Evolutionary conservation across 2,888 invertebrate genomes (phyloP).

Genomic region (Minunthozetes semirufus): DNA sequence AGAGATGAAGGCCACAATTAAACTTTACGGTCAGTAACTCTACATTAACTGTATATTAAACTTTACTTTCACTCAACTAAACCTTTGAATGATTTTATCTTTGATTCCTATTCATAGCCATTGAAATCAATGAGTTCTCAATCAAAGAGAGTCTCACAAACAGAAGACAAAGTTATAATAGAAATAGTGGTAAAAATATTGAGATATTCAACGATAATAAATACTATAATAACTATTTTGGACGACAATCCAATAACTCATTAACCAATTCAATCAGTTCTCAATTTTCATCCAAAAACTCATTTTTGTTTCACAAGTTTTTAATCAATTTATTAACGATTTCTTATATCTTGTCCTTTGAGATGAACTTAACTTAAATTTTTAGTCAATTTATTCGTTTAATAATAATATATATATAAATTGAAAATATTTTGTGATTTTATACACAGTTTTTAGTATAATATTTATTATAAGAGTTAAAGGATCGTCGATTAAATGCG

Average conservation of each 20-base stretch:
- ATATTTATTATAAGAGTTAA: background rate
- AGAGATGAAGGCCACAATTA: conserved; percentile 29
- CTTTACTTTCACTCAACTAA: background rate
- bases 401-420: background rate
- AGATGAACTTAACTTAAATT: background rate
- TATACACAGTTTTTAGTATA: background rate
- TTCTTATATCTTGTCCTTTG: background rate
- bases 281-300: background rate
- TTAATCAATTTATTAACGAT: background rate
- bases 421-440: background rate
- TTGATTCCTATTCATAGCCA: background rate
- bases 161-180: background rate
- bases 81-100: background rate
- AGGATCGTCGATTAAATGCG: too few species aligned
- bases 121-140: conserved; percentile 7
- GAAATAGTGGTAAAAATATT: background rate
- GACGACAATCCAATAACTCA: background rate
- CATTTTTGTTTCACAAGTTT: background rate
- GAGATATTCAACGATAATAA: background rate
- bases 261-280: background rate
- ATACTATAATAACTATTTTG: background rate
- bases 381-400: background rate
- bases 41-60: background rate
- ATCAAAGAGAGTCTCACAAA: conserved; percentile 12
- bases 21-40: conserved; percentile 33